Conservation (phyloP, 2,888 invertebrate genomes). For the Drosophila atroscutellata region DNA sequence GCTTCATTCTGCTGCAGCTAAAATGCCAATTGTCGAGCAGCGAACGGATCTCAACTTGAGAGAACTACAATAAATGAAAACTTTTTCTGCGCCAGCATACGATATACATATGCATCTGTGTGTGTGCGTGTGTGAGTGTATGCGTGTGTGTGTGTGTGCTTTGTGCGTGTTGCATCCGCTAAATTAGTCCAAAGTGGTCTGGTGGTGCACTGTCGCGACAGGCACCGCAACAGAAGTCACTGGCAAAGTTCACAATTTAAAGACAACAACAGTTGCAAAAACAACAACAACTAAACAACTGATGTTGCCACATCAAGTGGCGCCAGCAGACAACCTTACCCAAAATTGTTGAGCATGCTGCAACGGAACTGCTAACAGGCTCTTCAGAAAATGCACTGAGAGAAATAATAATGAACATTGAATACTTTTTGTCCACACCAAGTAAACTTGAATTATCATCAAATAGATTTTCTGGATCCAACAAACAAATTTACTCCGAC, state of each 20-base stretch:
- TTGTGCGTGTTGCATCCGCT: constrained; percentile 53
- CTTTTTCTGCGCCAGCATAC: constrained; percentile 28
- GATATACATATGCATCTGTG: background rate
- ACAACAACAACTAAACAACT: constrained; percentile 27
- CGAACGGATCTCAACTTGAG: constrained; percentile 37
- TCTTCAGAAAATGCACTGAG: constrained; percentile 17
- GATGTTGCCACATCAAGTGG: constrained; percentile 49
- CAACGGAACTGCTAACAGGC: constrained; percentile 65
- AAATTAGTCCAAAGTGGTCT: constrained; percentile 74
- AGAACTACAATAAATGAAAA: constrained; percentile 53
- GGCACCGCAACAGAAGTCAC: constrained; percentile 54
- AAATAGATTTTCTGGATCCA: background rate
- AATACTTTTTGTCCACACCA: no score
- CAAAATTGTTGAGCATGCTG: constrained; percentile 57
- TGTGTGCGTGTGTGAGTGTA: constrained; percentile 5
- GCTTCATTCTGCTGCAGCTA: constrained; percentile 64
- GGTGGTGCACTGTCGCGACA: constrained; percentile 50
- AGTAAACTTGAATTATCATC: background rate
- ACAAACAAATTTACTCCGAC: background rate
- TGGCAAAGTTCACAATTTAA: constrained; percentile 67
- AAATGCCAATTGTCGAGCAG: constrained; percentile 65
- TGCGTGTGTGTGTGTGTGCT: constrained; percentile 5
- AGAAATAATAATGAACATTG: background rate
- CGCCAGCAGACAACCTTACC: constrained; percentile 44
- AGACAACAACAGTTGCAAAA: constrained; percentile 45